Percentiles rank a stretch among this genome's conserved stretches.
These are phyloP conservation scores for Alexandromys fortis DNA, from an alignment of 2,113 vertebrate species.

Conservation along the genomic window DNA sequence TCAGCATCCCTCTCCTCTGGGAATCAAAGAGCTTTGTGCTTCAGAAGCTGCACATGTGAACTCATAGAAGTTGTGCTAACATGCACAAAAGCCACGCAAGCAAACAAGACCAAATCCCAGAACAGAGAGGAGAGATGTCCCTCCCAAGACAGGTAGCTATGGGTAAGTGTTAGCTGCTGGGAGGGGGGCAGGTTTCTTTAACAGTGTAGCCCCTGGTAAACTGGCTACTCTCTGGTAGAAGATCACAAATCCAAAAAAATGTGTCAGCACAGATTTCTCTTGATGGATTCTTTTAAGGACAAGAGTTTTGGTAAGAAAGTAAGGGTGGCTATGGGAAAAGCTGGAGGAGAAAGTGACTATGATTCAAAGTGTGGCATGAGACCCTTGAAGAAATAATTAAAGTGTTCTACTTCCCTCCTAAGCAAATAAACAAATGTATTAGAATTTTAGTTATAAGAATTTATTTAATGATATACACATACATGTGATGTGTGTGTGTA, in stretches of 20 bases:
- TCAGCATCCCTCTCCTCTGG: neutral
- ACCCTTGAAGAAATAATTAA: neutral
- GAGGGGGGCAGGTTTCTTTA: neutral
- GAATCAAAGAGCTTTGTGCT: neutral
- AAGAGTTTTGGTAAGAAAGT: neutral
- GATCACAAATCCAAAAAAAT: neutral
- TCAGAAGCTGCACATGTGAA: neutral
- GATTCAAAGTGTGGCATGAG: neutral
- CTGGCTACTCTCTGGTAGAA: neutral
- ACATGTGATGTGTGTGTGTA: neutral
- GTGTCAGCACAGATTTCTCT: neutral
- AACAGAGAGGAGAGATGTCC: neutral
- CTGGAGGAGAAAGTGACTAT: neutral
- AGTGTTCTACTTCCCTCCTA: neutral
- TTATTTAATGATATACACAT: neutral
- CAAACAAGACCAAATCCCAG: neutral
- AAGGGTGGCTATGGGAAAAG: neutral
- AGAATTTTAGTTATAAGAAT: neutral
- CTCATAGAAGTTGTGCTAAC: neutral
- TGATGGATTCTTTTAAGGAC: neutral
- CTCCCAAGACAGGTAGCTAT: neutral
- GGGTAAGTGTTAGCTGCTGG: neutral
- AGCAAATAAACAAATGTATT: neutral
- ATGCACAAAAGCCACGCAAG: neutral
- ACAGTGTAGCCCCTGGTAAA: neutral